These are phyloP conservation scores for Bungarus multicinctus DNA, from an alignment of 2,113 vertebrate species.

Conservation along the genomic window DNA sequence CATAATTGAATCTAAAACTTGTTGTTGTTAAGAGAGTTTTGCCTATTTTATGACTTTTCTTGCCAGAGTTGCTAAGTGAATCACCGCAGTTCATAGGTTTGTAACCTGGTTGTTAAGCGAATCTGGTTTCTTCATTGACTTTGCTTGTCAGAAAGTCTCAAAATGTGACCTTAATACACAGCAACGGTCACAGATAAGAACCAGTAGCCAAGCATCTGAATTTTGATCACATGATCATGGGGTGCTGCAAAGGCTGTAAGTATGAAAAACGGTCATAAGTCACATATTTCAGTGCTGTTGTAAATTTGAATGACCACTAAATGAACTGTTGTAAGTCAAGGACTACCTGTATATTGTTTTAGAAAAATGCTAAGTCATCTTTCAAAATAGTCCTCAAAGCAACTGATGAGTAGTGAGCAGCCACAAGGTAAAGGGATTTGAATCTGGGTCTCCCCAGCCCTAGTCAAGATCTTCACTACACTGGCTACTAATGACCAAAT, in stretches of 20 bases:
- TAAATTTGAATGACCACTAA: background rate
- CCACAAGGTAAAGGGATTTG: background rate
- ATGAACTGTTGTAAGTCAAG: background rate
- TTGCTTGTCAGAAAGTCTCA: background rate
- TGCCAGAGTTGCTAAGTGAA: background rate
- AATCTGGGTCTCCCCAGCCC: background rate
- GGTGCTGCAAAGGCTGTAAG: too few relatives aligned
- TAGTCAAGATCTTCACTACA: background rate
- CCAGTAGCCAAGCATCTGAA: too few relatives aligned
- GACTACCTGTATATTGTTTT: background rate
- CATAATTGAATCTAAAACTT: too few relatives aligned
- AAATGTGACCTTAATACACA: background rate
- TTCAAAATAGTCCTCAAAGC: background rate
- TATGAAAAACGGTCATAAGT: background rate
- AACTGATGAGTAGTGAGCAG: background rate
- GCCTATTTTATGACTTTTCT: background rate
- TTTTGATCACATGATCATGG: too few relatives aligned
- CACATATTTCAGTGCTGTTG: background rate
- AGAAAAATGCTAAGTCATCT: background rate
- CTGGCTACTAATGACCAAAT: background rate
- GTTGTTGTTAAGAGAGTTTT: background rate
- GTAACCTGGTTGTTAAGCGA: background rate
- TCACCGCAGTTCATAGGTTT: background rate
- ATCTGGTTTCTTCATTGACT: background rate
- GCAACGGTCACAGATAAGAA: too few relatives aligned